Evolutionary conservation across 1,140 invertebrate genomes (phyloP).

Genomic region (Phymastichus coffea): DNA sequence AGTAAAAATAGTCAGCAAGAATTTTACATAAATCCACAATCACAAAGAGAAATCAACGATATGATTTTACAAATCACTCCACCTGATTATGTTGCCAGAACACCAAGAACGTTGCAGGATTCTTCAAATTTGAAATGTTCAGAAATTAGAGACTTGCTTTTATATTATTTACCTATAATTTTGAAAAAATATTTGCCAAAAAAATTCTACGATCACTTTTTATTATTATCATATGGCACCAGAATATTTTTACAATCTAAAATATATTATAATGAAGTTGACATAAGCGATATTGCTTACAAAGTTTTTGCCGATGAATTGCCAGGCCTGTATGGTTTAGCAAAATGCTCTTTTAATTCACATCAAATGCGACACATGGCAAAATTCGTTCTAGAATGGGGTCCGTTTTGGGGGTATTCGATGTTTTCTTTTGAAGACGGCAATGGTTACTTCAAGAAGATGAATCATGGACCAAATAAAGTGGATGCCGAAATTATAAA

Average conservation of each 20-base stretch:
- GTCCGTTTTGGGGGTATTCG: conserved; percentile 19
- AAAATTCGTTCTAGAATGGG: conserved; percentile 8
- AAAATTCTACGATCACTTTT: conserved; percentile 24
- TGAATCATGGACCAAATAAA: conserved; percentile 21
- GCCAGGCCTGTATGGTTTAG: conserved; percentile 15
- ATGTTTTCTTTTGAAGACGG: conserved; percentile 23
- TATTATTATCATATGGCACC: conserved; percentile 6
- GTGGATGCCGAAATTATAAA: conserved; percentile 21
- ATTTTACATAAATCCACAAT: not conserved
- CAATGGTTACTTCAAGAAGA: conserved; percentile 15
- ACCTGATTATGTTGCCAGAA: conserved; percentile 8
- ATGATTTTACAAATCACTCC: not conserved
- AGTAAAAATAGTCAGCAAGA: too few relatives aligned
- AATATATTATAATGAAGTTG: conserved; percentile 9
- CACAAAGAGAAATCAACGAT: not conserved
- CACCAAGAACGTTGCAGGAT: not conserved
- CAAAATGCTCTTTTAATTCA: conserved; percentile 26
- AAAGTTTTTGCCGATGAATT: conserved; percentile 9
- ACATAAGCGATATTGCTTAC: conserved; percentile 4
- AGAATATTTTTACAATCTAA: conserved; percentile 21
- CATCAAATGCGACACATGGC: conserved; percentile 23
- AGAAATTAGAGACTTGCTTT: conserved; percentile 13
- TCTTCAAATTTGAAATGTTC: conserved; percentile 23
- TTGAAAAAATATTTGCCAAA: conserved; percentile 9
- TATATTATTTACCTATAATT: conserved; percentile 22